phyloP scores from a whole-genome alignment of 2,113 vertebrate species.

The Chaenogobius annularis region DNA sequence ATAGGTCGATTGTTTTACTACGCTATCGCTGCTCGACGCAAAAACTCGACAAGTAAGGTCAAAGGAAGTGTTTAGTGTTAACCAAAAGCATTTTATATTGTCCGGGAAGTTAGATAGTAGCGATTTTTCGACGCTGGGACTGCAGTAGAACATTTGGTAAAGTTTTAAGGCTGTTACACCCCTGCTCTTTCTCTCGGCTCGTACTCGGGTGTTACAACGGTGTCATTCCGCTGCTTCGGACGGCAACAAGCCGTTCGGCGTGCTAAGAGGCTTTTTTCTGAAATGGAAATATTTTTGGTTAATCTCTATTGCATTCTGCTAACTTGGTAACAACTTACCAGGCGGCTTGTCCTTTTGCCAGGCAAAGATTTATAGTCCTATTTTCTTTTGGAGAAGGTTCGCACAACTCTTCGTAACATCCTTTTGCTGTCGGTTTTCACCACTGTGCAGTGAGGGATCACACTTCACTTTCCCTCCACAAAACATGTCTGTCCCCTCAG shows the following conservation, averaged over 20 bases:
- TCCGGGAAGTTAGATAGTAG: background rate
- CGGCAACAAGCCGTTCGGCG: slow-evolving; percentile 25
- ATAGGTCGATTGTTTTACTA: slow-evolving; percentile 60
- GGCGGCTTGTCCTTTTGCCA: slow-evolving; percentile 45
- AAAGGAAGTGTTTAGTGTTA: slow-evolving; percentile 40
- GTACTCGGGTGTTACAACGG: slow-evolving; percentile 43
- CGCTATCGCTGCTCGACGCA: slow-evolving; percentile 35
- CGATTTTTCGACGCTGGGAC: slow-evolving; percentile 28
- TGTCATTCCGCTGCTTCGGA: slow-evolving; percentile 61
- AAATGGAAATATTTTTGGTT: slow-evolving; percentile 21
- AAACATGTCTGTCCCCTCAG: slow-evolving; percentile 73
- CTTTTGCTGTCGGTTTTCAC: slow-evolving; percentile 57
- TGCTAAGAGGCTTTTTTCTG: slow-evolving; percentile 21
- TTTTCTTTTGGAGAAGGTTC: slow-evolving; percentile 56
- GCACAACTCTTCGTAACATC: slow-evolving; percentile 52
- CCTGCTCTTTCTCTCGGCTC: slow-evolving; percentile 43
- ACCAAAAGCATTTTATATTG: background rate
- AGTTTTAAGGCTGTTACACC: slow-evolving; percentile 74
- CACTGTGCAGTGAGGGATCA: slow-evolving; percentile 39
- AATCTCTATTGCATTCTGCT: slow-evolving; percentile 10
- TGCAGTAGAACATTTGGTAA: slow-evolving; percentile 75
- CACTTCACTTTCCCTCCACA: slow-evolving; percentile 69
- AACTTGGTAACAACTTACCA: slow-evolving; percentile 76
- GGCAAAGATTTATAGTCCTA: slow-evolving; percentile 68
- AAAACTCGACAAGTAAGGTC: slow-evolving; percentile 44